A percentile compares a stretch with the other conserved stretches of the same genome.
These are phyloP conservation scores for Emydura subglobosa DNA, from an alignment of 2,113 vertebrate species.

Conservation along the genomic window DNA sequence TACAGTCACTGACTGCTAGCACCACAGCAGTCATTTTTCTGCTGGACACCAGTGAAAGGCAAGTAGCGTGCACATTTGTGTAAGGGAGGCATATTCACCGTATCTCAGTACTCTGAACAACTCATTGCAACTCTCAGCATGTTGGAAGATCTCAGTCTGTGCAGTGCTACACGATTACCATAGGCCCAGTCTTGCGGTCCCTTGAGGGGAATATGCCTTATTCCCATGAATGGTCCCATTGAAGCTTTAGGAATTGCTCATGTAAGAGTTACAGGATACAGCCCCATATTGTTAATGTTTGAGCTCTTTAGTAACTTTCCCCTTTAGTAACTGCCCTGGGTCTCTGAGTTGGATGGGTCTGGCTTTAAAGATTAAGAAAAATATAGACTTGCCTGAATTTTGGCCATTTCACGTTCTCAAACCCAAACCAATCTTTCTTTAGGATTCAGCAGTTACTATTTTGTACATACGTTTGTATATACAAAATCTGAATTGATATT, in stretches of 20 bases:
- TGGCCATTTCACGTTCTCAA: not conserved
- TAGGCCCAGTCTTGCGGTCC: not conserved
- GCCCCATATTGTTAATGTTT: not conserved
- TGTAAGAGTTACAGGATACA: not conserved
- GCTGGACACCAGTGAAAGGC: not conserved
- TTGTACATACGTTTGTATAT: not conserved
- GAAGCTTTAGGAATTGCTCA: rapidly evolving
- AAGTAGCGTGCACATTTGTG: not conserved
- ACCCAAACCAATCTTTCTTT: not conserved
- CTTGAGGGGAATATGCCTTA: not conserved
- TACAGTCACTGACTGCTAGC: rapidly evolving
- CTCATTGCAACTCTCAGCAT: not conserved
- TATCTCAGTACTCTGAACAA: not conserved
- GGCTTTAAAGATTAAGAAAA: not conserved
- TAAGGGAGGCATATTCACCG: rapidly evolving
- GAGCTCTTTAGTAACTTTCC: not conserved
- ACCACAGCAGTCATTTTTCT: not conserved
- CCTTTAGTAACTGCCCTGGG: rapidly evolving
- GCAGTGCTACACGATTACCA: rapidly evolving
- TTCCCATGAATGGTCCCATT: not conserved
- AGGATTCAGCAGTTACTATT: not conserved
- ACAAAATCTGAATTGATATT: not conserved
- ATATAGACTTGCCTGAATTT: not conserved
- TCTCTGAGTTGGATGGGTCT: not conserved
- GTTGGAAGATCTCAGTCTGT: not conserved